These are phyloP conservation scores for Myiopsitta monachus DNA, from an alignment of 2,113 vertebrate genomes.

Conservation along the genomic window DNA sequence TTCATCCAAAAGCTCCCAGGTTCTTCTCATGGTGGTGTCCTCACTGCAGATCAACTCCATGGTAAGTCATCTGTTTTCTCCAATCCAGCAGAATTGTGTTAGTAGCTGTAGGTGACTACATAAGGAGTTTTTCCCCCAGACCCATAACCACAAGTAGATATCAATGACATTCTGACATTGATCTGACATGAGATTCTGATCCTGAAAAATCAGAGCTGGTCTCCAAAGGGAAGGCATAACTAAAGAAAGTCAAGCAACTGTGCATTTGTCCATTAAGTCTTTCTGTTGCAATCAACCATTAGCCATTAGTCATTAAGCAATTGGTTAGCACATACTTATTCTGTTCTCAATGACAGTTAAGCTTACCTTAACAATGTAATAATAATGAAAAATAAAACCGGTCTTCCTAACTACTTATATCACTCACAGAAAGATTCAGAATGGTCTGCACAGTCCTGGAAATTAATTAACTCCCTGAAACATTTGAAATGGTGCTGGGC, in stretches of 20 bases:
- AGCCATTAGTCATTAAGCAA: not conserved
- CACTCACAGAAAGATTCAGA: not conserved
- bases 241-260: not conserved
- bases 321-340: not conserved
- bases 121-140: not conserved
- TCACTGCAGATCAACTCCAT: not conserved
- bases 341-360: not conserved
- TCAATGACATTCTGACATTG: not conserved
- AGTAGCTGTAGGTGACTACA: not conserved
- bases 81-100: not conserved
- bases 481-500: not conserved
- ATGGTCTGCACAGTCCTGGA: not conserved
- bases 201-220: not conserved
- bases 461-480: conserved; percentile 14
- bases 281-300: not conserved
- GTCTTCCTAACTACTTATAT: not conserved
- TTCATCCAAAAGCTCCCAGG: not conserved
- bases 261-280: not conserved
- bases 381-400: not conserved
- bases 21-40: not conserved
- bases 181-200: not conserved
- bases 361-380: not conserved
- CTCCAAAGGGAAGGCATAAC: not conserved
- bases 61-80: not conserved
- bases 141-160: not conserved